phyloP scores from a whole-genome alignment of 37 sponge, comb jelly and placozoan species.

The Ianthella basta region DNA sequence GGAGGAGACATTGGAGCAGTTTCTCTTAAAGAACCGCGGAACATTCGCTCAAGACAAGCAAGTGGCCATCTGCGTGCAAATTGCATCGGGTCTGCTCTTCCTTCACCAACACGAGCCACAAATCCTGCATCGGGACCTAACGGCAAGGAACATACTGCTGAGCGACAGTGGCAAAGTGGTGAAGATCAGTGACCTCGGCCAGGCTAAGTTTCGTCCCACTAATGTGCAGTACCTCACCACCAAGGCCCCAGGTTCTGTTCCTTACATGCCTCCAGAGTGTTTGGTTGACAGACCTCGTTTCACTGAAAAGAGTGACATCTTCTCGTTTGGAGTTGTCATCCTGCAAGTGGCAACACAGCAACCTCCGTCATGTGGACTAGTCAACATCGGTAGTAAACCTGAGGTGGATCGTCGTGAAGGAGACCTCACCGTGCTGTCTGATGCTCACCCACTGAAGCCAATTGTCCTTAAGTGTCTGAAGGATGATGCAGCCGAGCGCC shows the following conservation, averaged over 20 bases:
- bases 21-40: too few species aligned
- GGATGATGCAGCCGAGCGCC: background rate
- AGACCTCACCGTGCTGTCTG: background rate
- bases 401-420: too few species aligned
- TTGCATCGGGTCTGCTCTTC: background rate
- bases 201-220: background rate
- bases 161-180: background rate
- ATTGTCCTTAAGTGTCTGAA: background rate
- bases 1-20: too few species aligned
- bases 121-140: conserved; percentile 6
- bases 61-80: background rate
- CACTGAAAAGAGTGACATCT: background rate
- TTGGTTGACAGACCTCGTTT: background rate
- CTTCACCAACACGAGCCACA: conserved; percentile 7
- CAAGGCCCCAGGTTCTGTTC: conserved; percentile 1
- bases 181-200: conserved; percentile 10
- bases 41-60: background rate
- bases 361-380: background rate
- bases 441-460: conserved; percentile 2
- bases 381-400: background rate
- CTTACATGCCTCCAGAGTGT: conserved; percentile 20
- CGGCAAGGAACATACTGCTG: background rate
- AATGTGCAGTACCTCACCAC: conserved; percentile 10
- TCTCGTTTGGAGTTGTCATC: conserved; percentile 8
- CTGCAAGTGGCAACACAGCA: background rate